A percentile compares a stretch with the other conserved stretches of the same genome.
Evolutionary conservation across 2,888 invertebrate genomes (phyloP).

Genomic region (Dicycla oo): DNA sequence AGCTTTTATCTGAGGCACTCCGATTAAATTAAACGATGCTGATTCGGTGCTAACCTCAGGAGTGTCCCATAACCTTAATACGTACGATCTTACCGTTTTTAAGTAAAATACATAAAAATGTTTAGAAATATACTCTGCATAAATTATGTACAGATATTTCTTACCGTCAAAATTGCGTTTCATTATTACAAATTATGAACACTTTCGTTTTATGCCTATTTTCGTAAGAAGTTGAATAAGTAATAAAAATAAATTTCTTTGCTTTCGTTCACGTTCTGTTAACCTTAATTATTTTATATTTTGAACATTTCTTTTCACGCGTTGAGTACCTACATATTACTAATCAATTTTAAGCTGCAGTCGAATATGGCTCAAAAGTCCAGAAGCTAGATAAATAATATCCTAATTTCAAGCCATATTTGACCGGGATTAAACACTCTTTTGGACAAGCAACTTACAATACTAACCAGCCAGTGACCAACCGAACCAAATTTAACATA

Average conservation of each 20-base stretch:
- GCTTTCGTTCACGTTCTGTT: slow-evolving; percentile 28
- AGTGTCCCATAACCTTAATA: slow-evolving; percentile 3
- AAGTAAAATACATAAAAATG: slow-evolving; percentile 61
- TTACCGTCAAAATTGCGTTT: slow-evolving; percentile 61
- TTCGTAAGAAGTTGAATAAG: slow-evolving; percentile 55
- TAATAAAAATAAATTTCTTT: slow-evolving; percentile 62
- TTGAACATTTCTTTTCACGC: slow-evolving; percentile 47
- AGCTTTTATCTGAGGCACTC: too few species aligned
- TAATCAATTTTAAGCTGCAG: slow-evolving; percentile 19
- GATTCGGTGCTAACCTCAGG: slow-evolving; percentile 10
- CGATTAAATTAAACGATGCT: neutral
- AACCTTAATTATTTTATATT: slow-evolving; percentile 35
- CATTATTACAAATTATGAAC: slow-evolving; percentile 78
- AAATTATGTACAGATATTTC: slow-evolving; percentile 52
- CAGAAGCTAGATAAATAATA: neutral
- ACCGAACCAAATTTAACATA: slow-evolving; percentile 40
- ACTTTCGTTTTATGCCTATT: slow-evolving; percentile 66
- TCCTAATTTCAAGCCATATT: slow-evolving; percentile 1
- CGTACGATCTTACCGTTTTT: slow-evolving; percentile 42
- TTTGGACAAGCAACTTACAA: slow-evolving; percentile 54
- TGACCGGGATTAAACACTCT: slow-evolving; percentile 7
- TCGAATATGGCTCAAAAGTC: slow-evolving; percentile 33
- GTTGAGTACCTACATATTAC: slow-evolving; percentile 29
- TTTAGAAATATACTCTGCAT: slow-evolving; percentile 60
- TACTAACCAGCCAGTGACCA: slow-evolving; percentile 50